Evolutionary conservation across 2,113 vertebrate species (phyloP), one percentile per base, ranked within the genome.

Genomic region (Vulpes ferrilata): DNA sequence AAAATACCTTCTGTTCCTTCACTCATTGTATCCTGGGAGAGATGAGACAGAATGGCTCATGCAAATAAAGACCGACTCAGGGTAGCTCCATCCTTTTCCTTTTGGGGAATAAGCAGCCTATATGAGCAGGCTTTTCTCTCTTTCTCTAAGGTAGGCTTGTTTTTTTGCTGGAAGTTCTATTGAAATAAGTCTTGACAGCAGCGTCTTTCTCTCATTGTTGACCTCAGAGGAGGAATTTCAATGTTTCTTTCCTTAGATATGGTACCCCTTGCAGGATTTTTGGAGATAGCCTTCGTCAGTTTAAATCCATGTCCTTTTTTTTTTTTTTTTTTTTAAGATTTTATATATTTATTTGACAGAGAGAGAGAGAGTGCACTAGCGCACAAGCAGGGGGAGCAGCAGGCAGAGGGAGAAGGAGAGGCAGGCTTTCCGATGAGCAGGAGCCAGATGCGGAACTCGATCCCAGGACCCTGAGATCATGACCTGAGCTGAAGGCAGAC

Each of bases 61-160:
- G 81, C 79, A n/a, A 4, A 27, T 76, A 76, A 30, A 35, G 32
- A 20, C 17, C 67, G 19, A 69, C 32, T 60, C 32, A 62, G n/a
- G 27, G 90, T 32, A 43, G 11, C 57, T 11, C 25, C 78, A 19
- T 59, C 59, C 3, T 83, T 80, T 76, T 60, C 51, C 35, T 73
- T 48, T 51, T n/a, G 38, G 57, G 73, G 19, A 89, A 69, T 57
- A 73, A 83, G 74, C 38, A 92, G 25, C 35, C 43, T 79, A n/a
- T 19, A 11, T 1, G 2, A 90, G 43, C 38, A 64, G 67, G 30
- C 15, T 12, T 59, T 88, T 83, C 38, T 51, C 48, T 88, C 53
- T 64, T 78, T 95, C 32, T 88, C 20, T 43, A 74, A 59, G 35
- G 74, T n/a, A n/a, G n/a, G 48, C n/a, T 97, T 92, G 17, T 64